Conservation (phyloP, 2,113 vertebrate species). For the human (Homo sapiens) region DNA sequence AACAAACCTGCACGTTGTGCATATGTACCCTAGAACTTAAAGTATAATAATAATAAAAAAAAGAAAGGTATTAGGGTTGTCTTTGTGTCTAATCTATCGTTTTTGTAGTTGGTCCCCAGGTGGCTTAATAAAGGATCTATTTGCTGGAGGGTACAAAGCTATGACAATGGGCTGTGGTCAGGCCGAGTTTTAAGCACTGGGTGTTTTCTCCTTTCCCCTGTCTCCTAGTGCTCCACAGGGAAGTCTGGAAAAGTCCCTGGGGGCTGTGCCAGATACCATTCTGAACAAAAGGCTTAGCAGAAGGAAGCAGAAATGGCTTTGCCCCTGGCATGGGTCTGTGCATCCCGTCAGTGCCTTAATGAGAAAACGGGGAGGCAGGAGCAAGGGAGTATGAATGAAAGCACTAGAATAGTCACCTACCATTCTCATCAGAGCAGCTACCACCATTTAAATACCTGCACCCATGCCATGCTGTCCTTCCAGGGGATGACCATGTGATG, state of each 20-base stretch:
- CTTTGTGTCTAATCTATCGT: fast-evolving
- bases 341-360: not conserved
- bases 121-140: not conserved
- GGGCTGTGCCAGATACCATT: not conserved
- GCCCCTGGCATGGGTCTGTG: not conserved
- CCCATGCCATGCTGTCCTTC: not conserved
- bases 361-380: not conserved
- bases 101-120: not conserved
- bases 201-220: no score
- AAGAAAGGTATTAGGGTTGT: no score
- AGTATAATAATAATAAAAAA: no score
- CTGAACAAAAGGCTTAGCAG: not conserved
- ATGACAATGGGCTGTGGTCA: not conserved
- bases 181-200: not conserved
- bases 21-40: not conserved
- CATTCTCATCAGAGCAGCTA: not conserved
- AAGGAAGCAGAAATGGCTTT: not conserved
- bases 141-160: not conserved
- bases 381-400: not conserved
- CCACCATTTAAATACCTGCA: no score
- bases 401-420: not conserved
- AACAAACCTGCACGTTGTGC: no score
- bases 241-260: not conserved
- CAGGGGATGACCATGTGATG: not conserved
- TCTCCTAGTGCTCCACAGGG: not conserved